Conservation (phyloP, 1,140 invertebrate species). For the Neoseiulus cucumeris region DNA sequence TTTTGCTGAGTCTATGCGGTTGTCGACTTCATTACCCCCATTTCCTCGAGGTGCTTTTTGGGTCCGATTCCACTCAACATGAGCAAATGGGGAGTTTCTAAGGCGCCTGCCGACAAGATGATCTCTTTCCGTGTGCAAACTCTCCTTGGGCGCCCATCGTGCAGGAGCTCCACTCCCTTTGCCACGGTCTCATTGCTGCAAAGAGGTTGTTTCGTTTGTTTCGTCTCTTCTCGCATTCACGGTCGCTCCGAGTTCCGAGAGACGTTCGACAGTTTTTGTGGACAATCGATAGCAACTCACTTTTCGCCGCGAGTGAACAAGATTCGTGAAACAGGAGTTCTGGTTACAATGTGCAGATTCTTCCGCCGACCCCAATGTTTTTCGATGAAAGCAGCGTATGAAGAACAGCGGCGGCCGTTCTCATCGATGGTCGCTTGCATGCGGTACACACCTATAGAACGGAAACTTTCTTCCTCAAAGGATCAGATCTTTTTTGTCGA, state of each 20-base stretch:
- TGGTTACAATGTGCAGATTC: constrained; percentile 12
- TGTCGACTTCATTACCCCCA: no score
- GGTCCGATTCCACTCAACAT: constrained; percentile 76
- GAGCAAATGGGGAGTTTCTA: constrained; percentile 59
- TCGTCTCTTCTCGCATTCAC: no score
- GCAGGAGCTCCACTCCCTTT: constrained; percentile 49
- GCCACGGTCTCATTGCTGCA: constrained; percentile 29
- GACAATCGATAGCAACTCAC: no score
- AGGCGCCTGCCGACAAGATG: constrained; percentile 54
- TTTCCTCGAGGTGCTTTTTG: constrained; percentile 30
- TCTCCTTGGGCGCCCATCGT: constrained; percentile 39
- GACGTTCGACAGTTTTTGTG: no score
- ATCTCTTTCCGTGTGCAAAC: constrained; percentile 51
- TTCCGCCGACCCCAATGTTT: constrained; percentile 18
- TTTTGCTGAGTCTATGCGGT: no score
- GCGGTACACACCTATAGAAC: neutral
- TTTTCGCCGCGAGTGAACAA: neutral
- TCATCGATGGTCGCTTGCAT: neutral
- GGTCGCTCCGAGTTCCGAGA: no score
- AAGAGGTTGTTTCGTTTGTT: neutral
- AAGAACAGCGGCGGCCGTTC: neutral
- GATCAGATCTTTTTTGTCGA: no score
- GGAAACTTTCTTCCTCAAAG: no score
- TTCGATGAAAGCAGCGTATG: constrained; percentile 7
- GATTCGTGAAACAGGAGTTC: constrained; percentile 8